A percentile compares a stretch with the other conserved stretches of the same genome.
Evolutionary conservation across 2,888 invertebrate genomes (phyloP).

Genomic region (Ophioninae sp.): DNA sequence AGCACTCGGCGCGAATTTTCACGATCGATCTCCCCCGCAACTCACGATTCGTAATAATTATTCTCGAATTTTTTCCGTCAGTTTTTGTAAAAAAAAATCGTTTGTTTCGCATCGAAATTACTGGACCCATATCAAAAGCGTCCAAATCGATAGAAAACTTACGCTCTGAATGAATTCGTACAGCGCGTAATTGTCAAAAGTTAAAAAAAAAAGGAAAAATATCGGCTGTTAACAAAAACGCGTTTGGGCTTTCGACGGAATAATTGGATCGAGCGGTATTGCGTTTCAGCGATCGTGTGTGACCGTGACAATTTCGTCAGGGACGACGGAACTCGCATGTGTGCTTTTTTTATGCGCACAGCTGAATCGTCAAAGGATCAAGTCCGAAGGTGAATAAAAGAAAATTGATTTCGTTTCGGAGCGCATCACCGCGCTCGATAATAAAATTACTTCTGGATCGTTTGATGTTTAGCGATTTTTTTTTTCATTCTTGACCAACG

Average conservation of each 20-base stretch:
- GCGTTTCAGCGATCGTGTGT: not conserved
- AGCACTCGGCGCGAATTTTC: not conserved
- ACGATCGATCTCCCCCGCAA: not conserved
- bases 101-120: not conserved
- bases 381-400: not conserved
- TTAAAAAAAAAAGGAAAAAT: not conserved
- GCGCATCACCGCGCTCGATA: not conserved
- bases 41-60: not conserved
- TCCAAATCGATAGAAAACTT: not conserved
- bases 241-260: not conserved
- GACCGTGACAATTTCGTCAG: not conserved
- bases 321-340: not conserved
- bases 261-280: not conserved
- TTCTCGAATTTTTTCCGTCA: not conserved
- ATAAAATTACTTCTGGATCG: not conserved
- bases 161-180: not conserved
- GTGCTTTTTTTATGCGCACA: not conserved
- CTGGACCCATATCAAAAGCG: not conserved
- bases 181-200: not conserved
- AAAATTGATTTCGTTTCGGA: not conserved
- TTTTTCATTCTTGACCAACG: not conserved
- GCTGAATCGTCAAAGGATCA: constrained; percentile 9
- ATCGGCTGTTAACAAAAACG: not conserved
- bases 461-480: constrained; percentile 30
- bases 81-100: not conserved